Evolutionary conservation across 2,888 invertebrate species (phyloP).

Genomic region (Pheosia tremula): DNA sequence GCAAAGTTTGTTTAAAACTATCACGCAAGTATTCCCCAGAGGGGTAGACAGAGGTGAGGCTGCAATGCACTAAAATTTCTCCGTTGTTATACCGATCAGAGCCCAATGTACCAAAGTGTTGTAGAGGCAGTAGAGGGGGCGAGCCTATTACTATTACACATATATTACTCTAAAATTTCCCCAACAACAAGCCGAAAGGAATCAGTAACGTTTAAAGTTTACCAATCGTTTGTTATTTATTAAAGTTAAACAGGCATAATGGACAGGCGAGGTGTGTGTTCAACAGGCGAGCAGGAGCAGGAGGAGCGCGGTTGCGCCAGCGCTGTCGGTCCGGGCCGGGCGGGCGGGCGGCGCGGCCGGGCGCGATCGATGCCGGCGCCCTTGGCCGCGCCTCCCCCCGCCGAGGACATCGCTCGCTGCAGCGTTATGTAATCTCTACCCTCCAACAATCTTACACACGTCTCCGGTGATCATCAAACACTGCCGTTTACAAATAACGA

Average conservation of each 20-base stretch:
- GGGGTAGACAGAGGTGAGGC: too few relatives aligned
- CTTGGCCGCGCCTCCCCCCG: conserved; percentile 71
- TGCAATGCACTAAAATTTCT: too few relatives aligned
- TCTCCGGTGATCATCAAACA: conserved; percentile 17
- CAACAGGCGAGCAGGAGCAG: conserved; percentile 17
- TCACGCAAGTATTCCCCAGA: too few relatives aligned
- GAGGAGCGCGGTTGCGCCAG: conserved; percentile 46
- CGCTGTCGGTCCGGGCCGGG: conserved; percentile 42
- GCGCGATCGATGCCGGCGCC: conserved; percentile 70
- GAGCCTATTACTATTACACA: too few relatives aligned
- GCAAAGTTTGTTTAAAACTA: neutral
- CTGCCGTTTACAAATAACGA: conserved; percentile 9
- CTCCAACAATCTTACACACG: conserved; percentile 40
- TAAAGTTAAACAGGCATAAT: neutral
- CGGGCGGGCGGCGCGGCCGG: conserved; percentile 37
- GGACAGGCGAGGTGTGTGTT: conserved; percentile 35
- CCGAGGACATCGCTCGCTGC: conserved; percentile 66
- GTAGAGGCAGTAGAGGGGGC: too few relatives aligned
- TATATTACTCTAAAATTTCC: neutral
- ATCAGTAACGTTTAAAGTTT: neutral
- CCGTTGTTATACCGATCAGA: too few relatives aligned
- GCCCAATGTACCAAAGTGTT: too few relatives aligned
- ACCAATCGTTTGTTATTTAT: neutral
- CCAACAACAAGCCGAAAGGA: neutral
- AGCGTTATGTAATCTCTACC: conserved; percentile 64